Conservation (phyloP, 2,113 vertebrate genomes). For the Bubo blakistoni region DNA sequence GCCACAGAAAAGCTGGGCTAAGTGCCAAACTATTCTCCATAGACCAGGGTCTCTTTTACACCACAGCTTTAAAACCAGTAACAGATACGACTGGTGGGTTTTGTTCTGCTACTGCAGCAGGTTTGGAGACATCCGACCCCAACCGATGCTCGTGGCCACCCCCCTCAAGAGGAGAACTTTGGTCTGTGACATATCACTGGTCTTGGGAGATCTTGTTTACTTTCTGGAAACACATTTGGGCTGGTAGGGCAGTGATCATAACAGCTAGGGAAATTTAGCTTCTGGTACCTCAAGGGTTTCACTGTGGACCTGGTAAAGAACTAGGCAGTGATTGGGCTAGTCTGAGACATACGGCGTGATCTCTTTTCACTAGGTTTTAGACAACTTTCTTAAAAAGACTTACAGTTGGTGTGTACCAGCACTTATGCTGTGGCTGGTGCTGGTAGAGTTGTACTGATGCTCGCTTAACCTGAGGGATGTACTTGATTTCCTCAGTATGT, state of each 20-base stretch:
- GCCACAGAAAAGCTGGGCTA: slow-evolving; percentile 19
- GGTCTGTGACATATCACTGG: background rate
- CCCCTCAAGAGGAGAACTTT: background rate
- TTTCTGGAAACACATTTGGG: background rate
- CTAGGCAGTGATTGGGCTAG: background rate
- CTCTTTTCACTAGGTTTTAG: background rate
- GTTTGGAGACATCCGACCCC: background rate
- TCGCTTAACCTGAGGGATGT: background rate
- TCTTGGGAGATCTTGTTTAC: background rate
- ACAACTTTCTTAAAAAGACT: background rate
- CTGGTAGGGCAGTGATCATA: too few relatives aligned
- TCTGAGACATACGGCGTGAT: too few relatives aligned
- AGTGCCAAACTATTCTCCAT: background rate
- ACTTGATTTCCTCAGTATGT: background rate
- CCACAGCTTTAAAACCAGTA: slow-evolving; percentile 2
- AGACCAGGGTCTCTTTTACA: background rate
- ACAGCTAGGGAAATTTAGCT: background rate
- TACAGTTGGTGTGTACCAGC: background rate
- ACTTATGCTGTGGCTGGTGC: background rate
- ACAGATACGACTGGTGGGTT: background rate
- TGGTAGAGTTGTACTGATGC: background rate
- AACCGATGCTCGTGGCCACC: background rate
- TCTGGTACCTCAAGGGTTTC: background rate
- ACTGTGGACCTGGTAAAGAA: background rate
- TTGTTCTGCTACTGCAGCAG: background rate